A percentile compares a stretch with the other conserved stretches of the same genome.
These are phyloP conservation scores for Buphagus erythrorhynchus DNA, from an alignment of 2,797 vertebrate genomes.

Conservation along the genomic window DNA sequence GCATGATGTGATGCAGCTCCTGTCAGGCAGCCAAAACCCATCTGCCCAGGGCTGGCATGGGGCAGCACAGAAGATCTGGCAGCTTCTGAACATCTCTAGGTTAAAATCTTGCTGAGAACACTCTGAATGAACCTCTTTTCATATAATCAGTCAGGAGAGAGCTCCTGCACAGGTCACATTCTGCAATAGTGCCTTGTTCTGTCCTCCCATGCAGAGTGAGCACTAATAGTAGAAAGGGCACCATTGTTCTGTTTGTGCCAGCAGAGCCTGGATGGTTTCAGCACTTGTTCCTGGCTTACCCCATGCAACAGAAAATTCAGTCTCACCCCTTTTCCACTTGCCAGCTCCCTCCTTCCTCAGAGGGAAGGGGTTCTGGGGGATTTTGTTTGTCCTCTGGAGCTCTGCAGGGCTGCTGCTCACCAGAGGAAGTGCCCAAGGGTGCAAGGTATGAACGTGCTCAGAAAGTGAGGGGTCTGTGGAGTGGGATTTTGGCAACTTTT, in stretches of 20 bases:
- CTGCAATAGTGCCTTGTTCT: neutral
- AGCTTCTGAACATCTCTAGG: neutral
- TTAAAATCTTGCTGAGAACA: neutral
- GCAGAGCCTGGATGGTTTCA: neutral
- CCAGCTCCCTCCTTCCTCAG: neutral
- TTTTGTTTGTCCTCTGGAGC: neutral
- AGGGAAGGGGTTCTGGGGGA: neutral
- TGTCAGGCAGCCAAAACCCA: neutral
- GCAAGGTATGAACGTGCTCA: accelerated
- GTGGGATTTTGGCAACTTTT: neutral
- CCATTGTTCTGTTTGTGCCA: neutral
- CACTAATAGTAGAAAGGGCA: neutral
- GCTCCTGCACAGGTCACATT: neutral
- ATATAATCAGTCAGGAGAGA: neutral
- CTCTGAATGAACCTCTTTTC: neutral
- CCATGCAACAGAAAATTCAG: neutral
- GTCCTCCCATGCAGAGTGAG: neutral
- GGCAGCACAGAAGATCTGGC: neutral
- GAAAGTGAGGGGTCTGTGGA: neutral
- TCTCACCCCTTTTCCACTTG: neutral
- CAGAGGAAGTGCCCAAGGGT: neutral
- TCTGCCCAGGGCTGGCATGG: neutral
- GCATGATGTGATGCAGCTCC: neutral
- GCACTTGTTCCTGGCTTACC: neutral
- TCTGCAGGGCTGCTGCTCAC: neutral